Conservation (phyloP, 2,888 invertebrate species). For the Nemurella pictetii region DNA sequence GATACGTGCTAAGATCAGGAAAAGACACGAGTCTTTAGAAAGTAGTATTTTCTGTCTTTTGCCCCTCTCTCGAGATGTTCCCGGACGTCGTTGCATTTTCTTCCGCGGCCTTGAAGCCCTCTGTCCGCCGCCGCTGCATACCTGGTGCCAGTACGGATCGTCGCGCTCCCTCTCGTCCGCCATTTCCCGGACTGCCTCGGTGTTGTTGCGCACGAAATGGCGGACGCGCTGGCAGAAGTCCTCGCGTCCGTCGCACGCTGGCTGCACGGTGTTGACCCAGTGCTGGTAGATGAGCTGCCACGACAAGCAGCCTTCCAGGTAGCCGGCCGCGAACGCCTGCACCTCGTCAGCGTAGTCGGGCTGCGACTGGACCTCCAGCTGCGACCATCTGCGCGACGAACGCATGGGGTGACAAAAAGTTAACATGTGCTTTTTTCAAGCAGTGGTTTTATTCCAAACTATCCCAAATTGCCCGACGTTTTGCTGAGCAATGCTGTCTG, state of each 20-base stretch:
- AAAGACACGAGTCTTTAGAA: too few relatives aligned
- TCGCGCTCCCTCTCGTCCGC: conserved; percentile 55
- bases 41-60: too few relatives aligned
- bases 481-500: too few relatives aligned
- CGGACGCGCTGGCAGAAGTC: conserved; percentile 68
- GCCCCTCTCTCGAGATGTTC: too few relatives aligned
- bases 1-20: too few relatives aligned
- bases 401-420: too few relatives aligned
- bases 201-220: conserved; percentile 66
- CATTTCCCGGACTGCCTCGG: conserved; percentile 62
- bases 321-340: conserved; percentile 85
- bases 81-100: too few relatives aligned
- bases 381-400: conserved; percentile 75
- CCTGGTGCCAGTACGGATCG: conserved; percentile 85
- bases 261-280: conserved; percentile 70
- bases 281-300: conserved; percentile 79
- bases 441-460: too few relatives aligned
- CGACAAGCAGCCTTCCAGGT: conserved; percentile 80
- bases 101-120: too few relatives aligned
- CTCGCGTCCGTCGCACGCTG: conserved; percentile 57
- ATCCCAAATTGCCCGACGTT: too few relatives aligned
- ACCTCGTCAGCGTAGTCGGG: conserved; percentile 71
- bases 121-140: too few relatives aligned
- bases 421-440: too few relatives aligned
- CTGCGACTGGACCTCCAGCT: conserved; percentile 78